These are phyloP conservation scores for Drosophila mauritiana DNA, from an alignment of 1,140 invertebrate species.

Conservation along the genomic window DNA sequence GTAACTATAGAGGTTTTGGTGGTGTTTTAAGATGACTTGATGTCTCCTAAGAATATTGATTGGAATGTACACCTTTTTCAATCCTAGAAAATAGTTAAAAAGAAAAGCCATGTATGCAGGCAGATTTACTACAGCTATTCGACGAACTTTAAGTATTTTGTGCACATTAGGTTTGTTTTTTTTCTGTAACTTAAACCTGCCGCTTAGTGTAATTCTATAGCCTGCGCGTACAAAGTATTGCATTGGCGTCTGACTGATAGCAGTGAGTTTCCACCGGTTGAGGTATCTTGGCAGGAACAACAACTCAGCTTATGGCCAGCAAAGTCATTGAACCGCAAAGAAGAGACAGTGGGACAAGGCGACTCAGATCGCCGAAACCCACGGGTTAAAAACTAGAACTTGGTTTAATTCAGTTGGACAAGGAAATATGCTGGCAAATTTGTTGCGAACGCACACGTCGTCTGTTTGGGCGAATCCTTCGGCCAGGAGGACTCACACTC, in stretches of 20 bases:
- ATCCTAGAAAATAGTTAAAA: no score
- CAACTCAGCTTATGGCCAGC: slow-evolving; percentile 51
- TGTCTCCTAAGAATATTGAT: no score
- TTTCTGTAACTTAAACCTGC: slow-evolving; percentile 12
- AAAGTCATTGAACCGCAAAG: slow-evolving; percentile 72
- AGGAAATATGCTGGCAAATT: slow-evolving; percentile 4
- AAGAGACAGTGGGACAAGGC: slow-evolving; percentile 35
- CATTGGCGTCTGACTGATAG: slow-evolving; percentile 81
- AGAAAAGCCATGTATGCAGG: neutral
- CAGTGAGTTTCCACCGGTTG: slow-evolving; percentile 57
- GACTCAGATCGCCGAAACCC: slow-evolving; percentile 24
- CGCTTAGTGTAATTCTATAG: slow-evolving; percentile 74
- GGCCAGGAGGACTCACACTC: slow-evolving; percentile 14
- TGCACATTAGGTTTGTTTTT: neutral
- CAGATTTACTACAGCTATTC: neutral
- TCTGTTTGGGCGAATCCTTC: slow-evolving; percentile 1
- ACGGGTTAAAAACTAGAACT: slow-evolving; percentile 20
- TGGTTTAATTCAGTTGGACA: neutral
- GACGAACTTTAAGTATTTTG: neutral
- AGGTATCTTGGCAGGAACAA: slow-evolving; percentile 51
- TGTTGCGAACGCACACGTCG: slow-evolving; percentile 38
- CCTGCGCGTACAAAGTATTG: slow-evolving; percentile 40
- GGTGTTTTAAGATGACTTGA: neutral
- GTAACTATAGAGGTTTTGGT: no score
- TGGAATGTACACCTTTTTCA: no score